Conservation (phyloP, 2,888 invertebrate species). For the Andrena fulva region DNA sequence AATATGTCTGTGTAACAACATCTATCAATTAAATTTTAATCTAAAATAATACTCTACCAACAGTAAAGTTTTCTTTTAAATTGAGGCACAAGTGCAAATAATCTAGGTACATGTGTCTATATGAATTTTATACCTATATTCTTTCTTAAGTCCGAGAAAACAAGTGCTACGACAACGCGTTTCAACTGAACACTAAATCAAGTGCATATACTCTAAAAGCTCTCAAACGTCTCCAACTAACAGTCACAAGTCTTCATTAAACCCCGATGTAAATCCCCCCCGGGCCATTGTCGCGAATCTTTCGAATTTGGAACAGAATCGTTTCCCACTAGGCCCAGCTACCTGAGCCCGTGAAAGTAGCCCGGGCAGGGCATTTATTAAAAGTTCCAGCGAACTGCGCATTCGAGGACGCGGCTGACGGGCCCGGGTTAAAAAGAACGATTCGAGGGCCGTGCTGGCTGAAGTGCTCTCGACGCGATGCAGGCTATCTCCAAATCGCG, state of each 20-base stretch:
- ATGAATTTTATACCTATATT: too few species aligned
- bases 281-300: neutral
- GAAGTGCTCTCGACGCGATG: slow-evolving; percentile 80
- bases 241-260: slow-evolving; percentile 1
- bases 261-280: neutral
- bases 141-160: too few species aligned
- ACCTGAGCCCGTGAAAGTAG: slow-evolving; percentile 4
- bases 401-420: slow-evolving; percentile 49
- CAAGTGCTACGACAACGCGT: too few species aligned
- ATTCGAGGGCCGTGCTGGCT: slow-evolving; percentile 53
- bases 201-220: too few species aligned
- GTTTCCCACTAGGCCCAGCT: slow-evolving; percentile 5
- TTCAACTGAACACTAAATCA: too few species aligned
- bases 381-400: slow-evolving; percentile 54
- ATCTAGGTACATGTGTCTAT: too few species aligned
- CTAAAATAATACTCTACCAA: too few species aligned
- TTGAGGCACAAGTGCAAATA: too few species aligned
- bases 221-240: too few species aligned
- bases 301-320: neutral
- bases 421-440: slow-evolving; percentile 24
- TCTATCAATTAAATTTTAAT: too few species aligned
- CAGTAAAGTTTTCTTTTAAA: too few species aligned
- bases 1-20: too few species aligned
- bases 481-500: slow-evolving; percentile 83
- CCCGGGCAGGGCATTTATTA: slow-evolving; percentile 7